Percentiles rank a stretch among this genome's conserved stretches.
These are phyloP conservation scores for Adelges cooleyi DNA, from an alignment of 1,140 invertebrate species.

Conservation along the genomic window DNA sequence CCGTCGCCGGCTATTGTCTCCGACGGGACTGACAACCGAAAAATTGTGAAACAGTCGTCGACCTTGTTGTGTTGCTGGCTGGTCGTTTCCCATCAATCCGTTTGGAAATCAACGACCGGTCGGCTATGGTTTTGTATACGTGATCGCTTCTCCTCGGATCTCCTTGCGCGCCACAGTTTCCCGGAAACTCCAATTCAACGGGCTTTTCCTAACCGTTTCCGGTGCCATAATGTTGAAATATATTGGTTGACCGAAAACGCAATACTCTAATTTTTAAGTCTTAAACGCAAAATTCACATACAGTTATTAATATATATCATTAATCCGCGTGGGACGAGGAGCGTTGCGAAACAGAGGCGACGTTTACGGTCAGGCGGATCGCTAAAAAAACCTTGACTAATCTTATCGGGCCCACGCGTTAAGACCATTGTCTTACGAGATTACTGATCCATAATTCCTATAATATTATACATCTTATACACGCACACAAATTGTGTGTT, in stretches of 20 bases:
- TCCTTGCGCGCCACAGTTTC: background rate
- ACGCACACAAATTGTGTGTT: background rate
- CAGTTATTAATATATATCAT: too few relatives aligned
- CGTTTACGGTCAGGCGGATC: background rate
- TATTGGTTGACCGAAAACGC: too few relatives aligned
- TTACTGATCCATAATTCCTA: background rate
- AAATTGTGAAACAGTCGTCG: conserved; percentile 25
- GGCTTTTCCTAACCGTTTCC: too few relatives aligned
- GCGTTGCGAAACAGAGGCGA: background rate
- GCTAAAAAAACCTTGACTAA: background rate
- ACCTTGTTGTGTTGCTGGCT: too few relatives aligned
- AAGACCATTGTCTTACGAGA: background rate
- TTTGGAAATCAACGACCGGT: conserved; percentile 6
- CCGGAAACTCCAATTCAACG: background rate
- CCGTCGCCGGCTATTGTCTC: too few relatives aligned
- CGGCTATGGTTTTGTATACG: background rate
- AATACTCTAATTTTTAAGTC: too few relatives aligned
- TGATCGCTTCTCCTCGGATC: background rate
- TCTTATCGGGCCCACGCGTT: background rate
- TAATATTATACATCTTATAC: background rate
- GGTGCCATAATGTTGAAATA: too few relatives aligned
- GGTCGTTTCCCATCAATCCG: conserved; percentile 13
- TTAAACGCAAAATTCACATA: too few relatives aligned
- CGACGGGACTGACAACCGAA: conserved; percentile 10
- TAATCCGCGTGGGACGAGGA: background rate